These are phyloP conservation scores for Halocynthia aurantium DNA, from an alignment of 23 tunicate species.

Conservation along the genomic window DNA sequence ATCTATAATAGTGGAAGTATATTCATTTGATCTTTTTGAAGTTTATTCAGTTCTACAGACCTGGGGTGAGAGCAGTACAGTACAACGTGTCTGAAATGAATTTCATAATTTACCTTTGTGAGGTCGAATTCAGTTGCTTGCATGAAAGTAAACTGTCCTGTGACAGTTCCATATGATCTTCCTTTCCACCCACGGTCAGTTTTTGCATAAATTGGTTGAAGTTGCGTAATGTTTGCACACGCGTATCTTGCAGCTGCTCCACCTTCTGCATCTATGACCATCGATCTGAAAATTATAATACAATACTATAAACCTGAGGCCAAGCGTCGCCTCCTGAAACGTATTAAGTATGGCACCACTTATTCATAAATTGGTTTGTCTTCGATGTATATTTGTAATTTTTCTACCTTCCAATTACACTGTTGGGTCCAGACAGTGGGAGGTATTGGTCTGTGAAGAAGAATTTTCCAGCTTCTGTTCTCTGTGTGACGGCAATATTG, in stretches of 20 bases:
- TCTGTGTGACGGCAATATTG: constrained; percentile 22
- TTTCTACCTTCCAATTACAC: constrained; percentile 64
- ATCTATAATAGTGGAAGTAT: no score
- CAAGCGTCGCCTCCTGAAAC: not conserved
- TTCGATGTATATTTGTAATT: not conserved
- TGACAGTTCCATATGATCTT: constrained; percentile 38
- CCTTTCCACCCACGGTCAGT: constrained; percentile 36
- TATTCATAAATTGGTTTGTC: no score
- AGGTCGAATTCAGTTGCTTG: constrained; percentile 54
- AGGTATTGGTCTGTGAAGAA: constrained; percentile 57
- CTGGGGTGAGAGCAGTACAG: not conserved
- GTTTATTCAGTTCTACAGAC: no score
- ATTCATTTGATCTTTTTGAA: no score
- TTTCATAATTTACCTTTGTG: constrained; percentile 39
- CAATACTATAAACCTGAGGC: not conserved
- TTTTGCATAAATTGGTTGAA: constrained; percentile 17
- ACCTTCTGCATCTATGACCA: constrained; percentile 37
- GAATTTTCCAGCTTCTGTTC: constrained; percentile 30
- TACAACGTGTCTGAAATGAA: not conserved
- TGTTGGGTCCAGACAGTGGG: constrained; percentile 35
- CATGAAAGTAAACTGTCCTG: constrained; percentile 26
- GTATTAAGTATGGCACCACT: not conserved
- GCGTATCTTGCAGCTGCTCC: constrained; percentile 64
- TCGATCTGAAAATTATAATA: constrained; percentile 31
- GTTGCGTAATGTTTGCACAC: constrained; percentile 67